These are phyloP conservation scores for Drosophila kepulauana DNA, from an alignment of 1,140 invertebrate genomes.

Conservation along the genomic window DNA sequence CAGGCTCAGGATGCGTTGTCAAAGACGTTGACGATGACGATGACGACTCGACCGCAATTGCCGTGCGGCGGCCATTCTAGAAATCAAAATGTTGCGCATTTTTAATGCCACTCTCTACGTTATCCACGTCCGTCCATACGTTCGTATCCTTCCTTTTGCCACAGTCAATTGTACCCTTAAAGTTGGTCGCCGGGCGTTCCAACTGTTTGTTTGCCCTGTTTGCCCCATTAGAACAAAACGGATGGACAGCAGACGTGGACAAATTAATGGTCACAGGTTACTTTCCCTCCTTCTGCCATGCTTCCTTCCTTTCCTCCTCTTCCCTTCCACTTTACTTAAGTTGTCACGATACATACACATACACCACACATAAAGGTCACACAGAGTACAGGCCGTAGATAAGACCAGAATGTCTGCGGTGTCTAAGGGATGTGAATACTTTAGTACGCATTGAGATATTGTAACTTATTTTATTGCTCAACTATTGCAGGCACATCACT, in stretches of 20 bases:
- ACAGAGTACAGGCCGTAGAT: conserved; percentile 1
- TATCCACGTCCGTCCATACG: background rate
- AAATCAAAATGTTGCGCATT: conserved; percentile 79
- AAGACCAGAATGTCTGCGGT: conserved; percentile 1
- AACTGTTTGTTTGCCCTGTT: conserved; percentile 33
- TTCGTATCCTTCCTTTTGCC: background rate
- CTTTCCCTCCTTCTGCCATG: no score
- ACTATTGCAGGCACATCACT: no score
- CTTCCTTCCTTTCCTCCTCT: no score
- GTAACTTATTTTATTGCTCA: no score
- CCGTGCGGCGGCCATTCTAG: conserved; percentile 59
- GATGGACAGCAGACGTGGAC: conserved; percentile 18
- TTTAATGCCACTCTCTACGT: conserved; percentile 49
- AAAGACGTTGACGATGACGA: background rate
- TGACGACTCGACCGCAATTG: conserved; percentile 53
- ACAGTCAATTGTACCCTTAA: conserved; percentile 5
- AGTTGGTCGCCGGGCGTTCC: conserved; percentile 15
- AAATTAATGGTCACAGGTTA: conserved; percentile 23
- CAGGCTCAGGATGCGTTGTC: background rate
- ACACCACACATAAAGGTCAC: no score
- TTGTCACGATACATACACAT: conserved; percentile 12
- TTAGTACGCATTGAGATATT: background rate
- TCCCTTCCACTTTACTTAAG: background rate
- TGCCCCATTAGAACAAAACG: conserved; percentile 31
- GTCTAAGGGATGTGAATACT: background rate